phyloP scores from a whole-genome alignment of 2,113 vertebrate genomes.

The Dunckerocampus dactyliophorus region DNA sequence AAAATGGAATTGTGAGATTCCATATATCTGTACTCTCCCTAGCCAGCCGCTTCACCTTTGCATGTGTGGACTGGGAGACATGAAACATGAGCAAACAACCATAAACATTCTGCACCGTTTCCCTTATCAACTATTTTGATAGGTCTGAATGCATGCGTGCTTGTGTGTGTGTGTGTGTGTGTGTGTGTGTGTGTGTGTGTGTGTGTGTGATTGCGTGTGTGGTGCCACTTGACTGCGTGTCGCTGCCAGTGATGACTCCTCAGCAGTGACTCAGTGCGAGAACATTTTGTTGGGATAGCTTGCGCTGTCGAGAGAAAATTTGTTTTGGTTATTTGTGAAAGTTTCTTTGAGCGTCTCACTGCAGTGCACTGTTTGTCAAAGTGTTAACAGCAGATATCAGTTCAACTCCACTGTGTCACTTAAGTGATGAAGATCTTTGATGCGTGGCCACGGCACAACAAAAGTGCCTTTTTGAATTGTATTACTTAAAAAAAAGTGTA shows the following conservation, averaged over 20 bases:
- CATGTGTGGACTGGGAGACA: background rate
- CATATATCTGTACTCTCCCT: background rate
- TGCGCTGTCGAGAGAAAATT: slow-evolving; percentile 46
- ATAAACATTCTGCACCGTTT: slow-evolving; percentile 20
- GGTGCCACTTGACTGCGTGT: slow-evolving; percentile 37
- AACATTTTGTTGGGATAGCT: slow-evolving; percentile 62
- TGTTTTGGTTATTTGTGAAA: slow-evolving; percentile 53
- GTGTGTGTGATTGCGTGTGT: slow-evolving; percentile 9
- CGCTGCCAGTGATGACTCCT: slow-evolving; percentile 45
- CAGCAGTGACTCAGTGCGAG: slow-evolving; percentile 66
- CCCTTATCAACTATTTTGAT: slow-evolving; percentile 32
- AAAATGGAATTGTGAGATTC: background rate
- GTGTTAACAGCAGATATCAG: slow-evolving; percentile 20
- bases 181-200: background rate
- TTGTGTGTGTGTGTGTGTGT: slow-evolving; percentile 27
- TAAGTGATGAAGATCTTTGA: background rate
- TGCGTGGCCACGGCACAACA: no score
- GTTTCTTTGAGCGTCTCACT: slow-evolving; percentile 43
- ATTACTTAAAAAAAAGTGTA: background rate
- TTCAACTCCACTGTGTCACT: slow-evolving; percentile 12
- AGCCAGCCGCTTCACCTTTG: background rate
- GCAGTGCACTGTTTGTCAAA: slow-evolving; percentile 29
- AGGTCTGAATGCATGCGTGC: slow-evolving; percentile 13
- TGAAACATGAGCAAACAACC: background rate
- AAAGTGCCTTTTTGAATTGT: background rate